phyloP scores from a whole-genome alignment of 2,888 invertebrate genomes.

The Ethmia dodecea region DNA sequence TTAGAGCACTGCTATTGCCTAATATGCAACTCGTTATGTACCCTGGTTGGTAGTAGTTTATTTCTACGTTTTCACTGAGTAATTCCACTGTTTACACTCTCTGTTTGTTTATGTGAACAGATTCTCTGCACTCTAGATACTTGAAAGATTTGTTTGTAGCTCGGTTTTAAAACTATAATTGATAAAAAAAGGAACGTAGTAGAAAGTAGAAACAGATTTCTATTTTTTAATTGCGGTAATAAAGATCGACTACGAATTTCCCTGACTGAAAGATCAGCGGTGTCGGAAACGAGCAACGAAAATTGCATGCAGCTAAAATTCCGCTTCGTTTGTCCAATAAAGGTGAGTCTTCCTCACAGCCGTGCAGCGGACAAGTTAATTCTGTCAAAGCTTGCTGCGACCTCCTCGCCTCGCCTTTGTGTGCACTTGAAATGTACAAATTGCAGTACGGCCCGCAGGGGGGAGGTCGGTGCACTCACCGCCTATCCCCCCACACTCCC shows the following conservation, averaged over 20 bases:
- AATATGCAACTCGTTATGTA: constrained; percentile 54
- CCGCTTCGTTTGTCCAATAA: constrained; percentile 53
- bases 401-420: constrained; percentile 73
- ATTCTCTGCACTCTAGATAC: too few species aligned
- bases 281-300: too few species aligned
- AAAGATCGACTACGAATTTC: too few species aligned
- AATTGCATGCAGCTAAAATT: constrained; percentile 37
- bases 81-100: too few species aligned
- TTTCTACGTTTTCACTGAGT: too few species aligned
- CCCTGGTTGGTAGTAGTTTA: constrained; percentile 47
- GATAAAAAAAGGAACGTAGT: background rate
- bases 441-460: constrained; percentile 65
- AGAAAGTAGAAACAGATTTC: constrained; percentile 17
- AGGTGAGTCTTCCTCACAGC: constrained; percentile 53
- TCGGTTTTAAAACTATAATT: too few species aligned
- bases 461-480: constrained; percentile 66
- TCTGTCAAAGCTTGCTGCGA: constrained; percentile 73
- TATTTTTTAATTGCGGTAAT: too few species aligned
- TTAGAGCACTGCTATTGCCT: constrained; percentile 51
- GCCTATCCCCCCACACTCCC: constrained; percentile 52
- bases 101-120: too few species aligned
- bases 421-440: constrained; percentile 77
- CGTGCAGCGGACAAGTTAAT: constrained; percentile 72
- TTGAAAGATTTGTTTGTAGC: too few species aligned
- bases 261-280: too few species aligned